phyloP scores from a whole-genome alignment of 2,113 vertebrate species.

The Anser cygnoides region DNA sequence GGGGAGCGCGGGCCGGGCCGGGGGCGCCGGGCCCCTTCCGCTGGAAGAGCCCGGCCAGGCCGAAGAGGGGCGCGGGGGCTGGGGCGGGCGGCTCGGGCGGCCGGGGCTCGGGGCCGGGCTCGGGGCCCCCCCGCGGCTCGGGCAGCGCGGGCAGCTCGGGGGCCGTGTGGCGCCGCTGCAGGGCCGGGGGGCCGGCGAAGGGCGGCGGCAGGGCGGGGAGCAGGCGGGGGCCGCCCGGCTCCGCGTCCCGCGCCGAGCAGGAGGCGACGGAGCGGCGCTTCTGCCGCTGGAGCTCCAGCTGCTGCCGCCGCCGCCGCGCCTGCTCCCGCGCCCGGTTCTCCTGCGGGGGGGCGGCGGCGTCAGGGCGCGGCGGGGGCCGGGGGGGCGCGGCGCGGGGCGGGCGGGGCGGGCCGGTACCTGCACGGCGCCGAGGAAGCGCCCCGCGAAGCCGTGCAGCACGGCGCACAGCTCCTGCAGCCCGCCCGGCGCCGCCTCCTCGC shows the following conservation, averaged over 20 bases:
- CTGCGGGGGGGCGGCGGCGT: neutral
- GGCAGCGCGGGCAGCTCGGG: neutral
- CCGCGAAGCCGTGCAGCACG: conserved; percentile 1
- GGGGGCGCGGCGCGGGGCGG: accelerated
- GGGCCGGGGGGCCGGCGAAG: neutral
- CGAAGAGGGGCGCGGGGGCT: neutral
- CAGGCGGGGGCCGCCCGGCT: neutral
- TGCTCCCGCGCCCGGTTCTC: conserved; percentile 20
- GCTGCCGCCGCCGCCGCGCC: neutral
- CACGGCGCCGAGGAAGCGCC: neutral
- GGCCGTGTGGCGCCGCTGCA: neutral
- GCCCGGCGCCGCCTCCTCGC: neutral
- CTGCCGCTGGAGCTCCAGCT: neutral
- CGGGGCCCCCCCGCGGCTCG: neutral
- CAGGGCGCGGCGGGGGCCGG: neutral
- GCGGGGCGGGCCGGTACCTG: neutral
- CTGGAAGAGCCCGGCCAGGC: neutral
- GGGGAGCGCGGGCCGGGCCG: neutral
- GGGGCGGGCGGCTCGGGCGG: neutral
- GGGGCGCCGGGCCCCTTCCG: no score
- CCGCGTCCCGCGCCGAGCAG: neutral
- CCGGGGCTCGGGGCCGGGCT: neutral
- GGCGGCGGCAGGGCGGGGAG: neutral
- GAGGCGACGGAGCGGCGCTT: conserved; percentile 33
- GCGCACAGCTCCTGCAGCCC: conserved; percentile 20